Percentiles rank a stretch among this genome's conserved stretches.
These are phyloP conservation scores for Therioaphis trifolii DNA, from an alignment of 2,888 invertebrate genomes.

Conservation along the genomic window DNA sequence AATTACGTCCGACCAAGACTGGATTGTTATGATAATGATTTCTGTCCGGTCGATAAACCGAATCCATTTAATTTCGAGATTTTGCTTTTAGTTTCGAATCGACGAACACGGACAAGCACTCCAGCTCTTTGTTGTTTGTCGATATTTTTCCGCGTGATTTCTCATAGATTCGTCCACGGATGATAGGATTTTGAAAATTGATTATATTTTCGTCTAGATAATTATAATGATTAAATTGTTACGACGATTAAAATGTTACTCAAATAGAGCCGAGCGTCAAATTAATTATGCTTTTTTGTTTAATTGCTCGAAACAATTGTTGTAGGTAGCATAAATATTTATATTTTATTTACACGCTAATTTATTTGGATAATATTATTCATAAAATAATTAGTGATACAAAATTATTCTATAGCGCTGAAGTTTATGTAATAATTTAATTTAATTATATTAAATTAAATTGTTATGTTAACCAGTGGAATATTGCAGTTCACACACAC, in stretches of 20 bases:
- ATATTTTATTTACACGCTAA: neutral
- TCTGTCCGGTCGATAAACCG: constrained; percentile 31
- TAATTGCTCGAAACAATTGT: neutral
- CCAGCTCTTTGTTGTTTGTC: constrained; percentile 39
- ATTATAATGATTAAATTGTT: neutral
- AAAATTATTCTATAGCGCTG: too few relatives aligned
- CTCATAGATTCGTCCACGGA: neutral
- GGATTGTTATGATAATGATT: constrained; percentile 37
- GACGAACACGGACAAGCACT: constrained; percentile 25
- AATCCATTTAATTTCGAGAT: constrained; percentile 45
- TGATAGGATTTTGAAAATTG: constrained; percentile 21
- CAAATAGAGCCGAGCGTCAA: neutral
- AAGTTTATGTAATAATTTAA: too few relatives aligned
- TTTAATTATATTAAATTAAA: too few relatives aligned
- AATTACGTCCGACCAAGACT: constrained; percentile 15
- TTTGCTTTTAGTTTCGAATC: constrained; percentile 55
- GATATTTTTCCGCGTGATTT: constrained; percentile 55
- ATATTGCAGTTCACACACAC: too few relatives aligned
- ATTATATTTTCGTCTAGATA: neutral
- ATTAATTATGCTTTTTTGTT: neutral
- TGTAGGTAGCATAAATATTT: neutral
- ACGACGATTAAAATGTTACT: neutral
- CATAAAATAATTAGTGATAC: too few relatives aligned
- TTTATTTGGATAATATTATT: neutral
- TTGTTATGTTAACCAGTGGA: too few relatives aligned